Evolutionary conservation across 2,797 vertebrate genomes (phyloP).

Genomic region (Lepidocolaptes lacrymiger): DNA sequence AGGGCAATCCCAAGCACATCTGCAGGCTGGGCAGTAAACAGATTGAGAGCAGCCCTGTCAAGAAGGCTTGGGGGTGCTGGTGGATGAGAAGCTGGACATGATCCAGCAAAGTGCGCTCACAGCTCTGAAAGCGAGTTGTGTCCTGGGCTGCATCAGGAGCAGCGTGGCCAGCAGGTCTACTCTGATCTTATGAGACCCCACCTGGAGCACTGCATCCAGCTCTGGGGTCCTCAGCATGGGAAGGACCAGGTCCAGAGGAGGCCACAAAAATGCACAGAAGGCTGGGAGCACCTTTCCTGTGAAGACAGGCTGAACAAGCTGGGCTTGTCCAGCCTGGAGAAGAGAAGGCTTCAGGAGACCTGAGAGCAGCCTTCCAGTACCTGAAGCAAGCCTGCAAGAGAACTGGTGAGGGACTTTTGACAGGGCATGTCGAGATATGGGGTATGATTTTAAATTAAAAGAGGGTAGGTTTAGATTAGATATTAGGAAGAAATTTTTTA

Average conservation of each 20-base stretch:
- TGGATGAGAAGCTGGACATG: not conserved
- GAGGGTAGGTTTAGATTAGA: not conserved
- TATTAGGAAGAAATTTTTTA: not conserved
- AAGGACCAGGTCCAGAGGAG: not conserved
- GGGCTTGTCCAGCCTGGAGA: not conserved
- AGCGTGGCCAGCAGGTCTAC: accelerated
- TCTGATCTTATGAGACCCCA: not conserved
- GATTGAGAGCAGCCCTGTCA: not conserved
- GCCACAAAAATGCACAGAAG: not conserved
- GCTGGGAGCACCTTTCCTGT: not conserved
- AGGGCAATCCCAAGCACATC: not conserved
- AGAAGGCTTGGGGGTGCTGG: not conserved
- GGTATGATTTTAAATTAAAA: not conserved
- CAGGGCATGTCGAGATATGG: no score
- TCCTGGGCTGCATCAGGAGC: not conserved
- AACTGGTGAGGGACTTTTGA: not conserved
- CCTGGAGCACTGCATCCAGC: not conserved
- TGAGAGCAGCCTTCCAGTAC: not conserved
- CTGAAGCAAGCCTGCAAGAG: not conserved
- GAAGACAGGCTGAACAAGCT: not conserved
- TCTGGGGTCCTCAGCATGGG: no score
- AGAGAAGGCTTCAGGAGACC: not conserved
- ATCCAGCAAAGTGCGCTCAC: no score
- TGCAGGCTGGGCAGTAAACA: not conserved
- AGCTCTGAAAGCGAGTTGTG: accelerated